These are phyloP conservation scores for Epinotia ramella DNA, from an alignment of 2,888 invertebrate genomes.

Conservation along the genomic window DNA sequence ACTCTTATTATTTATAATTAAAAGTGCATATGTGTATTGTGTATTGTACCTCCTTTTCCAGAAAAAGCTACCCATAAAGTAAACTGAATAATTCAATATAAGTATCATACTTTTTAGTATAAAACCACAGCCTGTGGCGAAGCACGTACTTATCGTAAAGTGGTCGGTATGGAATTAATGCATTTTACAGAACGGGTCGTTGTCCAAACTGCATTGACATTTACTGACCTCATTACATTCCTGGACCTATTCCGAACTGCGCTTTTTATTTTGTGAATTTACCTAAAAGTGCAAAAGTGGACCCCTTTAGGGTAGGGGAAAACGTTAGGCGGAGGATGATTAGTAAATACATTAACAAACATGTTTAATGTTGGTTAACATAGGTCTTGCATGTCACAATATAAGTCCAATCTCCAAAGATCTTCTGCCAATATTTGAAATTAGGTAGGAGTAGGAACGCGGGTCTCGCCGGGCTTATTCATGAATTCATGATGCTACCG, in stretches of 20 bases:
- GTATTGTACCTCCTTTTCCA: too few relatives aligned
- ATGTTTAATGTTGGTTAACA: too few relatives aligned
- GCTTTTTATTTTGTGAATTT: background rate
- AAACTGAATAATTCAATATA: background rate
- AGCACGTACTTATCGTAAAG: constrained; percentile 27
- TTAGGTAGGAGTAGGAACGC: too few relatives aligned
- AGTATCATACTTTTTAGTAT: background rate
- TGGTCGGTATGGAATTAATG: constrained; percentile 24
- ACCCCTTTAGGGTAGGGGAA: too few relatives aligned
- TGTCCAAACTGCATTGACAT: constrained; percentile 23
- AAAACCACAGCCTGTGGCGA: constrained; percentile 20
- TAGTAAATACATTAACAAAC: too few relatives aligned
- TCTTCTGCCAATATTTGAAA: too few relatives aligned
- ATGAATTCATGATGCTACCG: too few relatives aligned
- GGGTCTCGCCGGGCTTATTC: too few relatives aligned
- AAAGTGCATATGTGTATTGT: background rate
- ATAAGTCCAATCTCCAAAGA: too few relatives aligned
- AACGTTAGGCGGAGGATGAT: too few relatives aligned
- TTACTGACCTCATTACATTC: constrained; percentile 15
- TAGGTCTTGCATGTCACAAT: too few relatives aligned
- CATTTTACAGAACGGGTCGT: constrained; percentile 14
- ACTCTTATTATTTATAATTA: background rate
- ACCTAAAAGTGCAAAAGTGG: too few relatives aligned
- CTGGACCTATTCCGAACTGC: constrained; percentile 2
- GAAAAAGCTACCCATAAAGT: background rate